A percentile compares a stretch with the other conserved stretches of the same genome.
Conservation (phyloP, 2,888 invertebrate species). For the Trissoscelio sp. region DNA sequence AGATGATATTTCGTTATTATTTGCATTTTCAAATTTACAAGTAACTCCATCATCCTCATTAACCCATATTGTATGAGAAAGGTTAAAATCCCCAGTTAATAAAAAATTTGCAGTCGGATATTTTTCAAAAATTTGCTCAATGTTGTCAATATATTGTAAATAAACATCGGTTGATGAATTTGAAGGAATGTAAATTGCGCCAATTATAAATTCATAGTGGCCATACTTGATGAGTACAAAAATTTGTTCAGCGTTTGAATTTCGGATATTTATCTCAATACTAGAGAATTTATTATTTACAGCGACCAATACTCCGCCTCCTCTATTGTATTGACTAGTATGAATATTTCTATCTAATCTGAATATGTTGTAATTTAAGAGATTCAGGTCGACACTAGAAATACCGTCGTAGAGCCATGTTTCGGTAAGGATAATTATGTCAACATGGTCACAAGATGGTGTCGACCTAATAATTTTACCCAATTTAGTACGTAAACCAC, state of each 20-base stretch:
- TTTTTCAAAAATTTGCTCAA: slow-evolving; percentile 2
- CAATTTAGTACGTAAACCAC: slow-evolving; percentile 6
- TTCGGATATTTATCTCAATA: background rate
- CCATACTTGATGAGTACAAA: background rate
- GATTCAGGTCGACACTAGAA: background rate
- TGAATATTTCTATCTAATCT: background rate
- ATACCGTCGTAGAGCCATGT: slow-evolving; percentile 1
- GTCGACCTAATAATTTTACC: background rate
- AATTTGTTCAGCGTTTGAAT: slow-evolving; percentile 7
- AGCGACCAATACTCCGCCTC: slow-evolving; percentile 10
- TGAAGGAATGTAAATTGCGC: background rate
- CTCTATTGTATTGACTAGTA: slow-evolving; percentile 11
- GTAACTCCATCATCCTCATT: background rate
- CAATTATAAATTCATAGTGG: background rate
- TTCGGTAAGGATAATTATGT: slow-evolving; percentile 1
- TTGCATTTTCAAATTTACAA: background rate
- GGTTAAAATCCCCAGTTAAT: slow-evolving; percentile 18
- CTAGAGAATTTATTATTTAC: background rate
- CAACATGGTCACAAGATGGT: background rate
- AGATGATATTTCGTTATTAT: background rate
- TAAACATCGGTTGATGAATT: background rate
- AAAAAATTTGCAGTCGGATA: slow-evolving; percentile 5
- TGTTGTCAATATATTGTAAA: background rate
- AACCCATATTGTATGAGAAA: background rate
- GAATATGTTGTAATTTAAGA: background rate